Conservation (phyloP, 1,140 invertebrate species). For the Aphelenchoides besseyi region DNA sequence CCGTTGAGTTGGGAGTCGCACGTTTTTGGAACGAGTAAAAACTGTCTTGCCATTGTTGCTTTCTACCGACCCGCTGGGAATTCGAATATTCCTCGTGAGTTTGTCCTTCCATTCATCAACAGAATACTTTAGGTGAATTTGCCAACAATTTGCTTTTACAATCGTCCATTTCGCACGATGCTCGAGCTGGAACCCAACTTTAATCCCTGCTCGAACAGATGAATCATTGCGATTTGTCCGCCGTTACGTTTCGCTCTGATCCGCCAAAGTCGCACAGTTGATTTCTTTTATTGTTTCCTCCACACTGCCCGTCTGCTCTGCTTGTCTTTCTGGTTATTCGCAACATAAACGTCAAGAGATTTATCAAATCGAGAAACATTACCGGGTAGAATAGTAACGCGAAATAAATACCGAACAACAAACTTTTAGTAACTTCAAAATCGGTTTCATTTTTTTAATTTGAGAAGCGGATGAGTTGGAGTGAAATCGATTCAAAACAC, state of each 20-base stretch:
- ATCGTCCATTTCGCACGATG: conserved; percentile 37
- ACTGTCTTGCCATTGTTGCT: conserved; percentile 59
- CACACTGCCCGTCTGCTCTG: background rate
- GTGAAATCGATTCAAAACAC: background rate
- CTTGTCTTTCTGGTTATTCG: conserved; percentile 1
- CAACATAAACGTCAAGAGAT: conserved; percentile 5
- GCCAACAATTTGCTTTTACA: conserved; percentile 52
- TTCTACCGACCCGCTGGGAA: conserved; percentile 61
- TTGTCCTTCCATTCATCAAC: conserved; percentile 21
- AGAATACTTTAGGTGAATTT: conserved; percentile 57
- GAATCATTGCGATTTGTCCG: conserved; percentile 38
- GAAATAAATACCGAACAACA: background rate
- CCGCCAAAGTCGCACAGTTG: background rate
- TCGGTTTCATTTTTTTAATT: background rate
- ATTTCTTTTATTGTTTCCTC: conserved; percentile 1
- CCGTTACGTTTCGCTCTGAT: conserved; percentile 19
- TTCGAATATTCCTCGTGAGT: conserved; percentile 55
- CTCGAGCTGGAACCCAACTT: conserved; percentile 34
- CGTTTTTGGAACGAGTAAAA: conserved; percentile 57
- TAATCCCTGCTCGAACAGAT: conserved; percentile 34
- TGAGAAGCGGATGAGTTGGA: background rate
- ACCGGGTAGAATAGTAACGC: background rate
- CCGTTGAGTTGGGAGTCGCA: conserved; percentile 76
- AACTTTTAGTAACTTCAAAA: background rate
- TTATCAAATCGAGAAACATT: background rate